Percentiles rank a stretch among this genome's conserved stretches.
phyloP scores from a whole-genome alignment of 2,888 invertebrate species.

The Trissolcus japonicus region DNA sequence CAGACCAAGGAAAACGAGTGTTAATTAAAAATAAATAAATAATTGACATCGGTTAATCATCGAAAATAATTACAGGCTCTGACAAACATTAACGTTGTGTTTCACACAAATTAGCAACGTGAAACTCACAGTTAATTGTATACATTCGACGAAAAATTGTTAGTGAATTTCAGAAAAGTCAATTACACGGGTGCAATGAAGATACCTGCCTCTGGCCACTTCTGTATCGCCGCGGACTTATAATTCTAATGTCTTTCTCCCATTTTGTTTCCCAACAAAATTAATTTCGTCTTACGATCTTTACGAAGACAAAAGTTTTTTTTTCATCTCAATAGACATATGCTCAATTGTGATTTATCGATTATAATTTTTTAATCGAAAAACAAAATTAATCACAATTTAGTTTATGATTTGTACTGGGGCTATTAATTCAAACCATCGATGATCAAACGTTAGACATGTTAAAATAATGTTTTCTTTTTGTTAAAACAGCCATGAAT shows the following conservation, averaged over 20 bases:
- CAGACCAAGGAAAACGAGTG: background rate
- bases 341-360: too few species aligned
- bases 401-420: too few species aligned
- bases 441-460: too few species aligned
- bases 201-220: conserved; percentile 77
- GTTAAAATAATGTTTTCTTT: too few species aligned
- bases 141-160: conserved; percentile 50
- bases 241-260: conserved; percentile 60
- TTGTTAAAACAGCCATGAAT: background rate
- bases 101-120: background rate
- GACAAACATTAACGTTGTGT: background rate
- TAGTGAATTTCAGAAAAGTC: conserved; percentile 60
- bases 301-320: too few species aligned
- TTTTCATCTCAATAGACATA: too few species aligned
- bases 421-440: too few species aligned
- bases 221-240: conserved; percentile 74
- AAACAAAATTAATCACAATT: too few species aligned
- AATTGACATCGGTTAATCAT: background rate
- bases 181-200: conserved; percentile 65
- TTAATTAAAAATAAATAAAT: conserved; percentile 6
- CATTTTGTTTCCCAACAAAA: too few species aligned
- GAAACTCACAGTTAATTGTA: too few species aligned
- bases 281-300: too few species aligned
- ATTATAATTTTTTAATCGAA: too few species aligned
- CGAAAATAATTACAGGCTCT: background rate